These are phyloP conservation scores for Drosophila oshimai DNA, from an alignment of 1,140 invertebrate species.

Conservation along the genomic window DNA sequence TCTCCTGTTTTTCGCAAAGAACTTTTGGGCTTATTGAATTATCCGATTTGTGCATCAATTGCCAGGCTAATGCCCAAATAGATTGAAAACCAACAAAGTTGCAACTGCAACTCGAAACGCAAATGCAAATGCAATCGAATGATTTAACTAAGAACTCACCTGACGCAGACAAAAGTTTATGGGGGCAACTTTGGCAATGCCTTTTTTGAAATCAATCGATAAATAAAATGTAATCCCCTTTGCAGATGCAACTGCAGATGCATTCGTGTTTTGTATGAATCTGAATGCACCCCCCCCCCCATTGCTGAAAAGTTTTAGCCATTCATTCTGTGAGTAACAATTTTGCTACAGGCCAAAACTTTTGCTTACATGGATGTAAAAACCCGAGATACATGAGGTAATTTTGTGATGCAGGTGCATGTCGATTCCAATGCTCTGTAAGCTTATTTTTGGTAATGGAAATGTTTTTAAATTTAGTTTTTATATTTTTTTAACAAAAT, in stretches of 20 bases:
- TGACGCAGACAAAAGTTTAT: slow-evolving; percentile 40
- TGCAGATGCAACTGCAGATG: slow-evolving; percentile 27
- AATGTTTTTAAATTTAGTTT: not conserved
- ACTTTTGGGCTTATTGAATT: slow-evolving; percentile 66
- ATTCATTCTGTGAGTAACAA: slow-evolving; percentile 54
- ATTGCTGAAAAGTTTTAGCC: slow-evolving; percentile 49
- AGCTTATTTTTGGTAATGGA: not conserved
- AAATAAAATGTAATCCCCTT: slow-evolving; percentile 76
- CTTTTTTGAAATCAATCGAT: slow-evolving; percentile 64
- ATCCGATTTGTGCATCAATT: slow-evolving; percentile 71
- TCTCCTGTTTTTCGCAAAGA: not conserved
- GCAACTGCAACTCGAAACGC: slow-evolving; percentile 9
- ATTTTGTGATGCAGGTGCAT: not conserved
- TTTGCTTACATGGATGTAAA: slow-evolving; percentile 33
- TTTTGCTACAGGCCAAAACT: slow-evolving; percentile 55
- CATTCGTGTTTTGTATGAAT: slow-evolving; percentile 60
- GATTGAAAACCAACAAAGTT: slow-evolving; percentile 23
- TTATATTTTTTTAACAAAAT: no score
- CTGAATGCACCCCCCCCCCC: slow-evolving; percentile 28
- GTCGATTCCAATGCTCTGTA: not conserved
- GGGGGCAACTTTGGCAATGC: slow-evolving; percentile 37
- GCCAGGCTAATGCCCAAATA: slow-evolving; percentile 62
- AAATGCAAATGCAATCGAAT: slow-evolving; percentile 66
- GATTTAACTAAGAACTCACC: slow-evolving; percentile 59
- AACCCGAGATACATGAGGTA: slow-evolving; percentile 5